A percentile compares a stretch with the other conserved stretches of the same genome.
phyloP scores from a whole-genome alignment of 2,888 invertebrate genomes.

The Idaea dimidiata region DNA sequence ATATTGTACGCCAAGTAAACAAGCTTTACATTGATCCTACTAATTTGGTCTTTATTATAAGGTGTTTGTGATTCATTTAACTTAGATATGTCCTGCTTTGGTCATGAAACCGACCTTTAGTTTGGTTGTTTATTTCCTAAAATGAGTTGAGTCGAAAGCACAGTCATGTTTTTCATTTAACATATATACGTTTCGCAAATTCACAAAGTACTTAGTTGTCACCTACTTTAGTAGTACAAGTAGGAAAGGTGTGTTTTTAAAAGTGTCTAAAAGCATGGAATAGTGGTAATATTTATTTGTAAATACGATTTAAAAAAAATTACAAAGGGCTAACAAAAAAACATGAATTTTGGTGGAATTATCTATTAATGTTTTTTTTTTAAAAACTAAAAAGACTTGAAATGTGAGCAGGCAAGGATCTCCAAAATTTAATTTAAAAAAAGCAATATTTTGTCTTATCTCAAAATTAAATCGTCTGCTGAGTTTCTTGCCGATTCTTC shows the following conservation, averaged over 20 bases:
- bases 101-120: background rate
- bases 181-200: background rate
- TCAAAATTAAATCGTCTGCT: conserved; percentile 34
- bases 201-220: background rate
- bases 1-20: background rate
- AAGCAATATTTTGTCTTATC: background rate
- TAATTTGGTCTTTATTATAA: background rate
- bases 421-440: background rate
- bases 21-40: background rate
- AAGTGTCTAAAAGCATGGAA: background rate
- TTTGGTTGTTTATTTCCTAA: background rate
- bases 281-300: background rate
- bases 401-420: background rate
- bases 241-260: background rate
- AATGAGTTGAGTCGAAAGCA: background rate
- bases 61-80: background rate
- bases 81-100: background rate
- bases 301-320: background rate
- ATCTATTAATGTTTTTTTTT: background rate
- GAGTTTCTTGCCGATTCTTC: conserved; percentile 78
- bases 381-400: background rate
- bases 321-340: background rate
- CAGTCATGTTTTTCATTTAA: background rate
- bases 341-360: background rate
- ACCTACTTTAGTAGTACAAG: background rate